Conservation (phyloP, 1,140 invertebrate species). For the Eumaeus atala region DNA sequence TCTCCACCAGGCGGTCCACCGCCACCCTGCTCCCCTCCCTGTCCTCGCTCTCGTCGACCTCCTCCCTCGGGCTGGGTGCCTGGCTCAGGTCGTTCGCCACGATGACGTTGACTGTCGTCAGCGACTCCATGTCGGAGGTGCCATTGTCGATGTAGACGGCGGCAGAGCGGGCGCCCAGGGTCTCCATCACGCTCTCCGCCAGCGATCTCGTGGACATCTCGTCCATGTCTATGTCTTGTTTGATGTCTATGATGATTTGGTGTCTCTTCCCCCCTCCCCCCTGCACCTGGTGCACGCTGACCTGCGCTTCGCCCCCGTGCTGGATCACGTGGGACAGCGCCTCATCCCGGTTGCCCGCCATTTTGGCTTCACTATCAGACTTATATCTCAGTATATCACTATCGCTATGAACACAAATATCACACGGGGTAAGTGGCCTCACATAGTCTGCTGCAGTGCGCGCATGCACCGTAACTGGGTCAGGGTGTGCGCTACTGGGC, state of each 20-base stretch:
- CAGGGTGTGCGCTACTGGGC: constrained; percentile 29
- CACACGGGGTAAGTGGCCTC: constrained; percentile 27
- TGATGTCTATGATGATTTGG: constrained; percentile 73
- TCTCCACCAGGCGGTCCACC: constrained; percentile 10
- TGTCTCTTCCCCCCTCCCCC: constrained; percentile 64
- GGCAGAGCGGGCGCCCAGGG: constrained; percentile 63
- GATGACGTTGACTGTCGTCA: constrained; percentile 69
- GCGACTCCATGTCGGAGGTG: constrained; percentile 59
- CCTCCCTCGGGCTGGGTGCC: constrained; percentile 40
- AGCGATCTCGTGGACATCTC: constrained; percentile 66
- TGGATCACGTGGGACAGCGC: constrained; percentile 57
- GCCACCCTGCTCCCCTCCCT: too few relatives aligned
- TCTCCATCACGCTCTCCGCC: constrained; percentile 72
- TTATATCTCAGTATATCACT: constrained; percentile 57
- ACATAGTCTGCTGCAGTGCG: constrained; percentile 36
- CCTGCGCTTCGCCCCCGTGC: constrained; percentile 50
- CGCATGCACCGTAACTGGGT: constrained; percentile 55
- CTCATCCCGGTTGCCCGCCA: constrained; percentile 51
- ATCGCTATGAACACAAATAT: constrained; percentile 67
- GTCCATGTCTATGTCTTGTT: constrained; percentile 71
- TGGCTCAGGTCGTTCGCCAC: constrained; percentile 58
- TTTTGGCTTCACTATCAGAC: constrained; percentile 48
- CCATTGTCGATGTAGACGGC: constrained; percentile 68
- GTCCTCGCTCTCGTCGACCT: constrained; percentile 31
- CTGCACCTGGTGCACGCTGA: constrained; percentile 66